phyloP scores from a whole-genome alignment of 2,797 vertebrate species.

The Enteromius anoplus region DNA sequence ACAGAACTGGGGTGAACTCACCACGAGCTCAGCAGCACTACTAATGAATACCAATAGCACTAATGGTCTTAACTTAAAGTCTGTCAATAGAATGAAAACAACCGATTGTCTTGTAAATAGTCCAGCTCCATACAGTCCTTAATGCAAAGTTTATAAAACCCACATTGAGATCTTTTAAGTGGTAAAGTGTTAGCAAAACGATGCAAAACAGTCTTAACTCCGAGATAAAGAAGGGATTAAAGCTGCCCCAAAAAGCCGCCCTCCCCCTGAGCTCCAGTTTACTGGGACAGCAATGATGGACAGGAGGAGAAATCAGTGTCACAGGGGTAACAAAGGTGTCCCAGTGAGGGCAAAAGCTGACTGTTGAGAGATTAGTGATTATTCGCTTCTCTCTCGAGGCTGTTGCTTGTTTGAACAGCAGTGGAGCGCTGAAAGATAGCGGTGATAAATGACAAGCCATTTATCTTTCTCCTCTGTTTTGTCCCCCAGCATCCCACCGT shows the following conservation, averaged over 20 bases:
- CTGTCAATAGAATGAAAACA: slow-evolving; percentile 18
- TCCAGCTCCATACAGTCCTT: background rate
- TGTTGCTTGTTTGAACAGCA: slow-evolving; percentile 54
- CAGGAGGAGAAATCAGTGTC: slow-evolving; percentile 50
- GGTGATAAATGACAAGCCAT: slow-evolving; percentile 61
- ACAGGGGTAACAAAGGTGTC: slow-evolving; percentile 56
- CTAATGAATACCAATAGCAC: slow-evolving; percentile 39
- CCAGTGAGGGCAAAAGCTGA: slow-evolving; percentile 62
- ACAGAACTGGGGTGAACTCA: background rate
- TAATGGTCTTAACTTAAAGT: slow-evolving; percentile 35
- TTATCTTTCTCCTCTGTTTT: slow-evolving; percentile 66
- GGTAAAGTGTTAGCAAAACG: background rate
- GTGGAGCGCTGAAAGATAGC: slow-evolving; percentile 48
- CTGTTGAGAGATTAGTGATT: slow-evolving; percentile 53
- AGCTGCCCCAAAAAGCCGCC: background rate
- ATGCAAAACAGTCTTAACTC: slow-evolving; percentile 36
- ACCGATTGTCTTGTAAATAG: slow-evolving; percentile 31
- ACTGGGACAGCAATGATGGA: slow-evolving; percentile 48
- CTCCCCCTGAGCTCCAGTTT: slow-evolving; percentile 31
- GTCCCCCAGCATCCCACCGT: slow-evolving; percentile 52
- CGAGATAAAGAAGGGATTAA: slow-evolving; percentile 34
- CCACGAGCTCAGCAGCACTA: background rate
- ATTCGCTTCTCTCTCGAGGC: slow-evolving; percentile 53
- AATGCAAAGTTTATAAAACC: slow-evolving; percentile 40
- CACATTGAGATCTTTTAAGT: background rate